Evolutionary conservation across 2,888 invertebrate genomes (phyloP).

Genomic region (Phalangium opilio): DNA sequence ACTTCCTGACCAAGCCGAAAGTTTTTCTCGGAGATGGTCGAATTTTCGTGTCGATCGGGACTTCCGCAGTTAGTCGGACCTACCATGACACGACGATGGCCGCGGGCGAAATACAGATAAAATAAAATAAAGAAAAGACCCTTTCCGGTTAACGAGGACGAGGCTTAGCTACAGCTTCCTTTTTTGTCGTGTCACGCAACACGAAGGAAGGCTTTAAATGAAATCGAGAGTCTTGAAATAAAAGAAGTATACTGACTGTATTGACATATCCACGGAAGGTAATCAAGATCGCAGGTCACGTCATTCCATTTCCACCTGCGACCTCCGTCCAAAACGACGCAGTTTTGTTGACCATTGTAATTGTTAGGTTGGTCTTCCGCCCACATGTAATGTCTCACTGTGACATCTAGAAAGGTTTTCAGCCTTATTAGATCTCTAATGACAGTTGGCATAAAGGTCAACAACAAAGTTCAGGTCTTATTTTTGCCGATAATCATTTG

Average conservation of each 20-base stretch:
- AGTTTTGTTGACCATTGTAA: constrained; percentile 88
- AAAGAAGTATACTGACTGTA: constrained; percentile 18
- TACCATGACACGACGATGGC: constrained; percentile 26
- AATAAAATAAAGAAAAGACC: not conserved
- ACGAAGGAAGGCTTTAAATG: not conserved
- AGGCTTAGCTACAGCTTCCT: no score
- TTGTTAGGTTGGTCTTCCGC: constrained; percentile 89
- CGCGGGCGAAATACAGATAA: not conserved
- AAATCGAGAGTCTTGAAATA: not conserved
- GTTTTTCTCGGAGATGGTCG: constrained; percentile 49
- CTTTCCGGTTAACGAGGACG: no score
- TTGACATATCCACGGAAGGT: constrained; percentile 83
- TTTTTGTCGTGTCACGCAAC: no score
- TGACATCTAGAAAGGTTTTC: no score
- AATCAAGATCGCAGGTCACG: constrained; percentile 82
- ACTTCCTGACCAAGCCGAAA: constrained; percentile 43
- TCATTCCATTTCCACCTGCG: constrained; percentile 87
- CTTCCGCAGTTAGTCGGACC: constrained; percentile 73
- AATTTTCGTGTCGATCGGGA: constrained; percentile 60
- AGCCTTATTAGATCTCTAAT: no score
- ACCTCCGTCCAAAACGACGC: constrained; percentile 81
- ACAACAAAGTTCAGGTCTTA: no score
- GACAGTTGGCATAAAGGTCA: no score
- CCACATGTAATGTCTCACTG: constrained; percentile 44
- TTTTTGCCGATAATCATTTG: no score